phyloP scores from a whole-genome alignment of 2,113 vertebrate genomes.

The Mus pahari region DNA sequence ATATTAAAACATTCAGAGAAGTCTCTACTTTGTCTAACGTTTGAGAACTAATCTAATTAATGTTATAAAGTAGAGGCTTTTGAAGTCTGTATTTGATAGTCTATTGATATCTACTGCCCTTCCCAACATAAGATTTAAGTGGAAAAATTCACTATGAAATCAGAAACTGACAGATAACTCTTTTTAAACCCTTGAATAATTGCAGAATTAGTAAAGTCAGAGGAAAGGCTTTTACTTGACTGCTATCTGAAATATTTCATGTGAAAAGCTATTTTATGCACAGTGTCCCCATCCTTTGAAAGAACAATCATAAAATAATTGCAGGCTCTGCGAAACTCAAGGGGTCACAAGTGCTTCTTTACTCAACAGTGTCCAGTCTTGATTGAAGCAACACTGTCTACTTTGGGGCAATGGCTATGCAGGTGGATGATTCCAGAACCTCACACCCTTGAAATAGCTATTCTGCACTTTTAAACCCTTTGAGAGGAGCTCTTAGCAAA shows the following conservation, averaged over 20 bases:
- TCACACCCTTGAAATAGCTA: not conserved
- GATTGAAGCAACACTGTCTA: not conserved
- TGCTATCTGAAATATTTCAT: not conserved
- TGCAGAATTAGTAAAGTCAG: not conserved
- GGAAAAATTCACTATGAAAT: not conserved
- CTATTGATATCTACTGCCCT: not conserved
- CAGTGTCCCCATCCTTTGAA: conserved; percentile 16
- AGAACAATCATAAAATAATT: not conserved
- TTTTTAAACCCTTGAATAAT: conserved; percentile 36
- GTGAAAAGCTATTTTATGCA: conserved; percentile 39
- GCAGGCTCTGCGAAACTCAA: not conserved
- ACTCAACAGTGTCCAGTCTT: conserved; percentile 38
- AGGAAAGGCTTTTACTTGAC: not conserved
- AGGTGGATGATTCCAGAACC: conserved; percentile 40
- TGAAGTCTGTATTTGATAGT: not conserved
- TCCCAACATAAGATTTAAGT: not conserved
- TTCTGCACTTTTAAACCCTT: not conserved
- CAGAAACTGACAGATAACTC: not conserved
- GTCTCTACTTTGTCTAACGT: not conserved
- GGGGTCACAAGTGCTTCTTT: not conserved
- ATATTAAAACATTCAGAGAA: not conserved
- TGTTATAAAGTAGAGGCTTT: not conserved
- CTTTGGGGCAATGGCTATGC: conserved; percentile 54
- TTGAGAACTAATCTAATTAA: conserved; percentile 18
- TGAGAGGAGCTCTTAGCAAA: not conserved